phyloP scores from a whole-genome alignment of 2,113 vertebrate species.

The Corythornis madagascariensis region DNA sequence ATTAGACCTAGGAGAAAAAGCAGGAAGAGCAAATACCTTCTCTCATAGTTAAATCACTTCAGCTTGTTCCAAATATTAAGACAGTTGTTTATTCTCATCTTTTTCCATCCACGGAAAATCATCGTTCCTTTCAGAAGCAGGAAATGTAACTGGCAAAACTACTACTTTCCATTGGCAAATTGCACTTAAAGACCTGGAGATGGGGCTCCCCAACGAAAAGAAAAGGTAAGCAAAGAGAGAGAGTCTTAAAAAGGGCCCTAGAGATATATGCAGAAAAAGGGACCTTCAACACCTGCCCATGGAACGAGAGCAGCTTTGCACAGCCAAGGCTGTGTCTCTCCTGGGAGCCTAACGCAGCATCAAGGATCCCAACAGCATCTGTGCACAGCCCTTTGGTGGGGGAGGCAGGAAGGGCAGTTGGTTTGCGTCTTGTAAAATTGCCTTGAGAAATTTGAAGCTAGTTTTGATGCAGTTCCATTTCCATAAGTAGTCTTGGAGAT shows the following conservation, averaged over 20 bases:
- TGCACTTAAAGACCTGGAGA: background rate
- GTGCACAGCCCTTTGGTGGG: background rate
- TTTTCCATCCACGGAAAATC: background rate
- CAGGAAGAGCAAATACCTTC: background rate
- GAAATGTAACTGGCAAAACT: background rate
- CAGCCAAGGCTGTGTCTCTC: rapidly evolving
- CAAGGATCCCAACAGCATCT: background rate
- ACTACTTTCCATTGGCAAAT: background rate
- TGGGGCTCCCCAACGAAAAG: background rate
- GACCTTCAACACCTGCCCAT: background rate
- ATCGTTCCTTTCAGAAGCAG: background rate
- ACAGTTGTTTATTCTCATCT: background rate
- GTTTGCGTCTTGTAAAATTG: background rate
- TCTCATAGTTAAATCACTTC: background rate
- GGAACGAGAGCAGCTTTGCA: background rate
- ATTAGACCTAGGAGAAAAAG: background rate
- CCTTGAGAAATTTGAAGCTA: background rate
- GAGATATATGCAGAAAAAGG: background rate
- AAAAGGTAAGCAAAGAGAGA: background rate
- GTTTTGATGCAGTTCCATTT: background rate
- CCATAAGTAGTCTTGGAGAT: background rate
- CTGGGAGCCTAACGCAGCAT: background rate
- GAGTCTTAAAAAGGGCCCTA: background rate
- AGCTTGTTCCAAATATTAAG: background rate
- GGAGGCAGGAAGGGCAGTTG: background rate